A percentile compares a stretch with the other conserved stretches of the same genome.
phyloP scores from a whole-genome alignment of 2,888 invertebrate genomes.

The Toxonevra muliebris region DNA sequence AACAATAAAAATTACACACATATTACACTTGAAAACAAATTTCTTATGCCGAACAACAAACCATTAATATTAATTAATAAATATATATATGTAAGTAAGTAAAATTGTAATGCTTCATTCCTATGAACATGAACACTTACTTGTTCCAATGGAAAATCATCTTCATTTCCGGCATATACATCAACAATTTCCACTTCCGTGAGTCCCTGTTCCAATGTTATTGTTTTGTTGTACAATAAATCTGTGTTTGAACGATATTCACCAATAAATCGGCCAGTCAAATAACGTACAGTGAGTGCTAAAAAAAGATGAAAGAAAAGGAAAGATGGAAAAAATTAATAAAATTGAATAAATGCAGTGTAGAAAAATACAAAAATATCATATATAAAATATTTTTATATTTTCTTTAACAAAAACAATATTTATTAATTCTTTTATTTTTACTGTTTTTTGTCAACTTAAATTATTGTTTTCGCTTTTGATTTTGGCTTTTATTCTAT shows the following conservation, averaged over 20 bases:
- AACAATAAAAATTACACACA: no score
- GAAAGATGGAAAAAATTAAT: constrained; percentile 50
- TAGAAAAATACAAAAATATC: not conserved
- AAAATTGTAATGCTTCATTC: not conserved
- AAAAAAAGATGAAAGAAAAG: constrained; percentile 59
- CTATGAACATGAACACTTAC: constrained; percentile 54
- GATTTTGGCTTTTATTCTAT: no score
- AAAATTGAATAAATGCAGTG: not conserved
- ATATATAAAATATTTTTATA: not conserved
- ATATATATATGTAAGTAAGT: no score
- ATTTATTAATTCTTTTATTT: constrained; percentile 5
- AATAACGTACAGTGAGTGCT: constrained; percentile 81
- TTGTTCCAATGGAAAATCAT: constrained; percentile 70
- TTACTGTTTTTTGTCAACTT: not conserved
- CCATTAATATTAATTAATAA: no score
- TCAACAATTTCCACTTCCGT: constrained; percentile 83
- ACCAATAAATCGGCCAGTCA: constrained; percentile 80
- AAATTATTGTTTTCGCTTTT: constrained; percentile 11
- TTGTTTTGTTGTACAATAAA: constrained; percentile 78
- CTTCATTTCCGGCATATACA: constrained; percentile 76
- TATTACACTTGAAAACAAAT: no score
- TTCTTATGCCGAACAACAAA: no score
- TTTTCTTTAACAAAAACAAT: not conserved
- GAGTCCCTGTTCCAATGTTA: constrained; percentile 71
- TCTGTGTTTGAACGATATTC: constrained; percentile 86